Base-by-base conservation (phyloP, 2,113 vertebrate species). In the Grammomys dolichurus region DNA sequence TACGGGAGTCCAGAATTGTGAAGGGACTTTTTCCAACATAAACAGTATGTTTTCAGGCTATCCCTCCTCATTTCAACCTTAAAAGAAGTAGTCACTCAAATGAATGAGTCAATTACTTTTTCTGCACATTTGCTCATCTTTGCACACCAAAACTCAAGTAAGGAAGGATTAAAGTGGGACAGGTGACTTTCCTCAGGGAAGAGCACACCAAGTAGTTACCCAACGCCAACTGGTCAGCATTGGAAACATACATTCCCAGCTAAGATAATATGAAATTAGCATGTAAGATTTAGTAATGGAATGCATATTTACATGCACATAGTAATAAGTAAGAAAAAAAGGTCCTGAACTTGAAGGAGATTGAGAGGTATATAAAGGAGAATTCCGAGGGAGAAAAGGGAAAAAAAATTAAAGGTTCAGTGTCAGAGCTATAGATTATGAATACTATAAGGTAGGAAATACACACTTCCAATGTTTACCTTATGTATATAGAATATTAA, bases 1-100 rank as follows among this genome's bases (percentile, higher is more conserved):
- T 94, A 89, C 13, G 93, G 40, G 92, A 95, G 92, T 63, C 95
- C 95, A 90, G 75, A 91, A 26, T 72, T 92, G 77, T 14, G 43
- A 0, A 17, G 76, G 72, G 28, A 65, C 33, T 16, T 2, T 58
- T 63, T 81, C 31, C n/a, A 93, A 22, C 77, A 46, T 1, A 92
- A 22, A 69, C 36, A 85, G 84, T 3, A 16, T 72, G 82, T 81
- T 92, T 89, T 7, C 3, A 73, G 22, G 7, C 51, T 87, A 94
- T 87, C 9, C 10, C 19, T 75, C 3, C 43, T 90, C 22, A 54
- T 88, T 76, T 72, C 63, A 84, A 78, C 19, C 12, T 22, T 76
- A 78, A 43, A 9, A 51, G 40, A 19, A 80, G 14, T 63, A 26
- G 78, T 85, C 60, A 51, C 16, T 58, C 40, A 72, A 5, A 36